These are phyloP conservation scores for Chiloscyllium punctatum DNA, from an alignment of 2,797 vertebrate species.

Conservation along the genomic window DNA sequence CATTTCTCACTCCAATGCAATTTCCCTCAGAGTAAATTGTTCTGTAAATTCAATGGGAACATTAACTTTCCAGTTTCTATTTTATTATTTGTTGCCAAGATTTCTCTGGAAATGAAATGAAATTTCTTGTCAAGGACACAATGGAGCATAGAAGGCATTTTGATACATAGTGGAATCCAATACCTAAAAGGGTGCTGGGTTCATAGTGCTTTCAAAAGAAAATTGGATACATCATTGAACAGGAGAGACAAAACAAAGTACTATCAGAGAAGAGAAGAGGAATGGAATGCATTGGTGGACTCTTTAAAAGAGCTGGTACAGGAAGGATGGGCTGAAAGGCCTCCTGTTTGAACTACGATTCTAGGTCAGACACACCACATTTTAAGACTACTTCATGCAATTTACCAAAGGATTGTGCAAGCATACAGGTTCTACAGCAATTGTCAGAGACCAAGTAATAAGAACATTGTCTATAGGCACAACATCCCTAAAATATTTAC, in stretches of 20 bases:
- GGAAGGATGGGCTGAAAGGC: not conserved
- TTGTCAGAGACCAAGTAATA: not conserved
- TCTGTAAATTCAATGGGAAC: not conserved
- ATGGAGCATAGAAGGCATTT: not conserved
- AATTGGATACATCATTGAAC: not conserved
- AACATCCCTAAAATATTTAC: not conserved
- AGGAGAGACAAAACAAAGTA: not conserved
- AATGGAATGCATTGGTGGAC: not conserved
- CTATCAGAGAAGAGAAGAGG: not conserved
- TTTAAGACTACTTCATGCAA: not conserved
- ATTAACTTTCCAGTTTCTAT: not conserved
- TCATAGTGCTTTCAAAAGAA: not conserved
- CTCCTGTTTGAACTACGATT: not conserved
- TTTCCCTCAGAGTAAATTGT: too few species aligned
- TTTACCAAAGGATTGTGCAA: not conserved
- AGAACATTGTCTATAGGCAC: not conserved
- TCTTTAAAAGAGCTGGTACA: not conserved
- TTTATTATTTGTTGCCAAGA: not conserved
- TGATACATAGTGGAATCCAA: not conserved
- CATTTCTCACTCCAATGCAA: not conserved
- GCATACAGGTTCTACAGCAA: not conserved
- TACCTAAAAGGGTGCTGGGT: not conserved
- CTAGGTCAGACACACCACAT: not conserved
- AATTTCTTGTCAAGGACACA: not conserved
- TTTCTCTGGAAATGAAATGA: not conserved